Base-by-base conservation (phyloP, 2,888 invertebrate species). In the Platycnemis pennipes region DNA sequence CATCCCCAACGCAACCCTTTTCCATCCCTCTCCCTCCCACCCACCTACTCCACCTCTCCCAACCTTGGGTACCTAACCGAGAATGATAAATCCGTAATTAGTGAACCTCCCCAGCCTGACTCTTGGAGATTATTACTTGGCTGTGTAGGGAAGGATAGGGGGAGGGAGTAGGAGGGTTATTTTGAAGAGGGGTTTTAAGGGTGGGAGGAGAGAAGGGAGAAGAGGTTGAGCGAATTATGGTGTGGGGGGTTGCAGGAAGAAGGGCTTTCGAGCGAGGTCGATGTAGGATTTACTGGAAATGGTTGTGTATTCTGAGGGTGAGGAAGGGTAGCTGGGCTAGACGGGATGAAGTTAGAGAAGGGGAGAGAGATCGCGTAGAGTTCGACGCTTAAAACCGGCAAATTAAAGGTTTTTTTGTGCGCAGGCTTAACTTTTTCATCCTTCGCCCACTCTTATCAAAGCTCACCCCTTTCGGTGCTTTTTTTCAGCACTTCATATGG, bases 1-100 rank as follows among this genome's bases (percentile, higher is more conserved):
- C 88, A n/a, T 88, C 49, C 37, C 49, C 45, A 3, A 89, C 53
- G 31, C 53, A 53, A 53, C 31, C 88, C 88, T 53, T 46, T 31
- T 53, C 45, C 49, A 26, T 19, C n/a, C 46, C 46, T n/a, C 26
- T n/a, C 88, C 49, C 46, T 49, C n/a, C 63, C 45, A 26, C 45
- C 53, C 88, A 53, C 37, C 49, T 42, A 8, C 91, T 63, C 91
- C 56, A 26, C 63, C 63, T 44, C 91, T 11, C 42, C 42, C 91
- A 63, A 91, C 56, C 91, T 69, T 44, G 56, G 56, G 77, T 63
- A 44, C 91, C 91, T 63, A 63, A 91, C 63, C 91, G 63, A 44
- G 63, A 63, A 63, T 63, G 91, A 91, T 91, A 91, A 63, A 91
- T 91, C 91, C 63, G 91, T 91, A 91, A 91, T 91, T 91, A 91